Percentiles rank a stretch among this genome's conserved stretches.
These are phyloP conservation scores for Rallus crepitans DNA, from an alignment of 2,797 vertebrate genomes.

Conservation along the genomic window DNA sequence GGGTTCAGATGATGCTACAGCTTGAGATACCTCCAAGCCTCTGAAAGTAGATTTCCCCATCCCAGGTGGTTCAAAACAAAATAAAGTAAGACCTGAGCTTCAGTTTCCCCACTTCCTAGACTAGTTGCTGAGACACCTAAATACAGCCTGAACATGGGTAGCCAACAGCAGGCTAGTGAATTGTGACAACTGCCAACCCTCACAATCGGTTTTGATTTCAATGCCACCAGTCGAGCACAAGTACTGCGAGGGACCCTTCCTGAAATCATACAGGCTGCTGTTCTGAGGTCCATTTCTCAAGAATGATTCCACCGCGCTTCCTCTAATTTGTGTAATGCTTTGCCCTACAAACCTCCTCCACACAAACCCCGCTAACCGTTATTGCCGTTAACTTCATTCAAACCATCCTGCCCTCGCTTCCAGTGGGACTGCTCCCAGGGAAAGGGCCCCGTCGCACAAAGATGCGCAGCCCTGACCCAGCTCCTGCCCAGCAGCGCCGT, in stretches of 20 bases:
- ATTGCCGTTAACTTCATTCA: background rate
- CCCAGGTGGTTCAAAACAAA: background rate
- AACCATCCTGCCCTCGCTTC: background rate
- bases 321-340: background rate
- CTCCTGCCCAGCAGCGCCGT: background rate
- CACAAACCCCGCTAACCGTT: background rate
- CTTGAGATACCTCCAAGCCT: background rate
- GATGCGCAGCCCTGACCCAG: background rate
- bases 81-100: background rate
- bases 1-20: background rate
- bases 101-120: background rate
- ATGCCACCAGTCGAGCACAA: background rate
- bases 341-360: background rate
- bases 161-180: background rate
- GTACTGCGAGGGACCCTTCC: background rate
- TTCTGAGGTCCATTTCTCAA: background rate
- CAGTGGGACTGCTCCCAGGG: background rate
- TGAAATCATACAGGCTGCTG: background rate
- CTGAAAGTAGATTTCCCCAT: background rate
- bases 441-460: background rate
- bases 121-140: background rate
- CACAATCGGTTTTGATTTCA: background rate
- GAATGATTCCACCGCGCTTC: background rate
- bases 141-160: background rate
- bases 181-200: background rate